Conservation (phyloP, 2,113 vertebrate genomes). For the Odocoileus virginianus region DNA sequence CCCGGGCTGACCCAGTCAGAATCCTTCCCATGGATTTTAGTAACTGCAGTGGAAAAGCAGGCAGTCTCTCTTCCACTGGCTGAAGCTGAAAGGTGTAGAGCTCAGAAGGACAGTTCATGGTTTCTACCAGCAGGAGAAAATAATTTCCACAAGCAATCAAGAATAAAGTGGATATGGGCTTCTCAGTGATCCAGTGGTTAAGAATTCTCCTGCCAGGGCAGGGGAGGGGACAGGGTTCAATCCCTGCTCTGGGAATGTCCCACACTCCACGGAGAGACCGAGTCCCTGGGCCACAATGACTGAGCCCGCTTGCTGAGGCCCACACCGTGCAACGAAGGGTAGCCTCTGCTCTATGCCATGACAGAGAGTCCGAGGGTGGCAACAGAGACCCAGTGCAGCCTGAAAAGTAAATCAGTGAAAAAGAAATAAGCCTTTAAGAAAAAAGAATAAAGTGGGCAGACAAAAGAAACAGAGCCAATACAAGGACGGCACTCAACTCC, state of each 20-base stretch:
- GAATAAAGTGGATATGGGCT: not conserved
- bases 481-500: not conserved
- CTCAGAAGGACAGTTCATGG: not conserved
- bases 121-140: not conserved
- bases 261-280: not conserved
- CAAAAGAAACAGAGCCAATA: not conserved
- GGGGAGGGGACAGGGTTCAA: not conserved
- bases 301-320: not conserved
- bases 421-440: not conserved
- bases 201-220: not conserved
- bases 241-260: not conserved
- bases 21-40: not conserved
- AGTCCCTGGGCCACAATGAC: not conserved
- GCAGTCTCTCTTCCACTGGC: not conserved
- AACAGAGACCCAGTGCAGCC: not conserved
- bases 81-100: not conserved
- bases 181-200: not conserved
- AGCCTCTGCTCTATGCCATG: not conserved
- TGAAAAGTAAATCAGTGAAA: not conserved
- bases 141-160: not conserved
- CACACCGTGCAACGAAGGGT: fast-evolving
- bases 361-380: not conserved
- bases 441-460: not conserved
- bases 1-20: not conserved
- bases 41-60: not conserved